A percentile compares a stretch with the other conserved stretches of the same genome.
Conservation (phyloP, 2,888 invertebrate genomes). For the Caenorhabditis zanzibari region DNA sequence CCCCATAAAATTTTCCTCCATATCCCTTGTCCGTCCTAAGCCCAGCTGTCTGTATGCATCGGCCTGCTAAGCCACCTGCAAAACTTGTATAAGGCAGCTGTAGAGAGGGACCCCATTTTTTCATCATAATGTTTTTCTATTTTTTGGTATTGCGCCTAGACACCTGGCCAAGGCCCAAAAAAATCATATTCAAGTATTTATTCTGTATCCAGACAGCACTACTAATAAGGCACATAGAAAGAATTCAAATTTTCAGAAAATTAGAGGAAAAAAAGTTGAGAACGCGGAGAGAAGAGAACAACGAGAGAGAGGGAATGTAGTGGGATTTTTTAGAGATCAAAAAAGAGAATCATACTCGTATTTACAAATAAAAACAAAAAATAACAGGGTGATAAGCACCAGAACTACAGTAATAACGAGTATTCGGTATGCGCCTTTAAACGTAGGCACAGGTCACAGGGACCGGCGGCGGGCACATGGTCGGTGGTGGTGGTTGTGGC, state of each 20-base stretch:
- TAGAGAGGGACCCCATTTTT: too few relatives aligned
- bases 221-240: slow-evolving; percentile 9
- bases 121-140: too few relatives aligned
- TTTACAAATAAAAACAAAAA: not conserved
- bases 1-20: too few relatives aligned
- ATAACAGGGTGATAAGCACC: not conserved
- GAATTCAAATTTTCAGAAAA: not conserved
- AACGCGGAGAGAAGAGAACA: slow-evolving; percentile 12
- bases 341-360: not conserved
- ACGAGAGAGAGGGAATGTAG: not conserved
- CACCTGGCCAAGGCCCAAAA: too few relatives aligned
- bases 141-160: too few relatives aligned
- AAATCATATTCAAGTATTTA: not conserved
- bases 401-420: slow-evolving; percentile 4
- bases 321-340: not conserved
- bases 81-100: too few relatives aligned
- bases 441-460: slow-evolving; percentile 44
- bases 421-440: slow-evolving; percentile 3
- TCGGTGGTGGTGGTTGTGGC: slow-evolving; percentile 30
- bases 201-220: slow-evolving; percentile 24
- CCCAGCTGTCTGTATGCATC: too few relatives aligned
- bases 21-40: too few relatives aligned
- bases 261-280: not conserved
- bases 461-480: slow-evolving; percentile 13
- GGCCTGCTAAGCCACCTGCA: too few relatives aligned